Conservation (phyloP, 2,888 invertebrate genomes). For the Polia nebulosa region DNA sequence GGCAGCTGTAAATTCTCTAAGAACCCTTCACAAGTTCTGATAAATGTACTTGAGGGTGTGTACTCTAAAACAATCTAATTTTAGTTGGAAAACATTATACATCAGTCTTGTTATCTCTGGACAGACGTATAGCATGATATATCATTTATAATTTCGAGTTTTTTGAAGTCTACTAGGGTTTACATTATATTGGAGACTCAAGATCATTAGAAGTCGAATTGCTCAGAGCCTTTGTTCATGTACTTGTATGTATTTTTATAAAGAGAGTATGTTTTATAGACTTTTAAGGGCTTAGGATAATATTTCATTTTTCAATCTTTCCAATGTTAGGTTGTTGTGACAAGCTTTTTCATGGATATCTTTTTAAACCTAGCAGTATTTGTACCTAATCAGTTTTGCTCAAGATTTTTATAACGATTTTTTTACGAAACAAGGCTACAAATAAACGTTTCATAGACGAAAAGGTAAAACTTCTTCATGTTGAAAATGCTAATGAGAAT, state of each 20-base stretch:
- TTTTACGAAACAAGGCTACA: neutral
- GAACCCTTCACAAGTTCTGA: slow-evolving; percentile 44
- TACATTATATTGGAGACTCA: neutral
- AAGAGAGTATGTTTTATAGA: neutral
- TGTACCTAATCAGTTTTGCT: neutral
- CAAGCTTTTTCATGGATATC: neutral
- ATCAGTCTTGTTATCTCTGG: slow-evolving; percentile 34
- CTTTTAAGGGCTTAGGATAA: neutral
- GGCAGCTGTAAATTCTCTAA: slow-evolving; percentile 49
- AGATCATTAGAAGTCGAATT: slow-evolving; percentile 2
- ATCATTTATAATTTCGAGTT: slow-evolving; percentile 3
- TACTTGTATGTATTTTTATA: neutral
- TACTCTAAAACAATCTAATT: slow-evolving; percentile 41
- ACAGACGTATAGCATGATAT: slow-evolving; percentile 18
- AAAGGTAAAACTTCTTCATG: neutral
- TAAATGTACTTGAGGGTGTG: slow-evolving; percentile 31
- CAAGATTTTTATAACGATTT: neutral
- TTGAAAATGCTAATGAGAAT: neutral
- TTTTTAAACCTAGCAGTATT: neutral
- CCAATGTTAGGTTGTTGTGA: neutral
- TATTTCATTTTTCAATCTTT: neutral
- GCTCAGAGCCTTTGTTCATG: neutral
- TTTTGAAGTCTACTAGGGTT: neutral
- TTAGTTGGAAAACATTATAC: slow-evolving; percentile 21
- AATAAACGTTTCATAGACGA: neutral